A percentile compares a stretch with the other conserved stretches of the same genome.
These are phyloP conservation scores for Caenorhabditis doughertyi DNA, from an alignment of 2,888 invertebrate genomes.

Conservation along the genomic window DNA sequence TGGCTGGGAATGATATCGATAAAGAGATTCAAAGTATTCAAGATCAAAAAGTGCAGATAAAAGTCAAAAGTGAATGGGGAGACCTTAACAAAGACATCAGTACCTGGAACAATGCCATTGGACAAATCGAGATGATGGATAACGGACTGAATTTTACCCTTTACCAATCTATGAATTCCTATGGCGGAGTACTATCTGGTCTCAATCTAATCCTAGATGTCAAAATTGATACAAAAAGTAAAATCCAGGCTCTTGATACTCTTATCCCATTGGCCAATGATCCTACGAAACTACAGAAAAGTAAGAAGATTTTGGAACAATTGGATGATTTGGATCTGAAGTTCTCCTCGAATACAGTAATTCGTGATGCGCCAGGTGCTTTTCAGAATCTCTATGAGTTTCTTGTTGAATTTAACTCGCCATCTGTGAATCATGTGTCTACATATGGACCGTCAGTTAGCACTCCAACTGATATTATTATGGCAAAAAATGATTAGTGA, in stretches of 20 bases:
- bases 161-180: not conserved
- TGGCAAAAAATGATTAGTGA: too few relatives aligned
- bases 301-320: not conserved
- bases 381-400: not conserved
- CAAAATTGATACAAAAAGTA: not conserved
- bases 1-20: too few relatives aligned
- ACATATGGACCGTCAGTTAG: too few relatives aligned
- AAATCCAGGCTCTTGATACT: constrained; percentile 1
- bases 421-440: not conserved
- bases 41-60: not conserved
- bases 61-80: not conserved
- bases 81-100: not conserved
- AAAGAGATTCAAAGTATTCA: too few relatives aligned
- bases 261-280: not conserved
- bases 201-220: not conserved
- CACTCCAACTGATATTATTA: too few relatives aligned
- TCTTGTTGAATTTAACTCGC: not conserved
- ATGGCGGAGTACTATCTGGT: not conserved
- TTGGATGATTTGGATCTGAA: not conserved
- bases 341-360: not conserved
- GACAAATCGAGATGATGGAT: not conserved
- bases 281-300: not conserved
- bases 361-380: not conserved
- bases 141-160: not conserved
- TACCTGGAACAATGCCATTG: not conserved